phyloP scores from a whole-genome alignment of 1,140 invertebrate species.

The Octopus sinensis region DNA sequence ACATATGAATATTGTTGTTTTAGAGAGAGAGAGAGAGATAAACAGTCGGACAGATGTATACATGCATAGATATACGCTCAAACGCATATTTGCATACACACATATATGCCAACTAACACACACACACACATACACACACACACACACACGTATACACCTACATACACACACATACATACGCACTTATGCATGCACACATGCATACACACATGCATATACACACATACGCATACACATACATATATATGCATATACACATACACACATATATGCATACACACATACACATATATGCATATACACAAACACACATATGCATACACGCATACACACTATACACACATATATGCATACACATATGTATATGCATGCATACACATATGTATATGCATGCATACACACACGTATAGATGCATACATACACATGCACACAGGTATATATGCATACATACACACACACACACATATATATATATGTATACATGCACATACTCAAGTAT shows the following conservation, averaged over 20 bases:
- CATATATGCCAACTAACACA: too few species aligned
- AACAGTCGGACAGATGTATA: background rate
- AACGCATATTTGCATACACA: too few species aligned
- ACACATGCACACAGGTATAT: slow-evolving; percentile 15
- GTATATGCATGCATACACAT: slow-evolving; percentile 14
- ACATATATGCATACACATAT: background rate
- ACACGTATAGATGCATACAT: slow-evolving; percentile 7
- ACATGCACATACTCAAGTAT: background rate
- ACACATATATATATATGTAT: background rate
- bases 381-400: background rate
- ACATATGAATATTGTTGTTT: too few species aligned
- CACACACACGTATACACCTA: slow-evolving; percentile 17
- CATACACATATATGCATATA: background rate
- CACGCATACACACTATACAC: background rate
- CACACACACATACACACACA: background rate
- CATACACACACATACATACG: slow-evolving; percentile 24
- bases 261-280: background rate
- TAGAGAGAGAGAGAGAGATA: background rate
- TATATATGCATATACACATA: background rate
- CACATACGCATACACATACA: slow-evolving; percentile 12
- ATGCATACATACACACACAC: background rate
- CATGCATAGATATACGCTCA: too few species aligned
- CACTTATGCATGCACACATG: slow-evolving; percentile 21
- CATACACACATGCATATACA: slow-evolving; percentile 24
- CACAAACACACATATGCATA: background rate